Base-by-base conservation (phyloP, 2,888 invertebrate species). In the Atherix ibis region DNA sequence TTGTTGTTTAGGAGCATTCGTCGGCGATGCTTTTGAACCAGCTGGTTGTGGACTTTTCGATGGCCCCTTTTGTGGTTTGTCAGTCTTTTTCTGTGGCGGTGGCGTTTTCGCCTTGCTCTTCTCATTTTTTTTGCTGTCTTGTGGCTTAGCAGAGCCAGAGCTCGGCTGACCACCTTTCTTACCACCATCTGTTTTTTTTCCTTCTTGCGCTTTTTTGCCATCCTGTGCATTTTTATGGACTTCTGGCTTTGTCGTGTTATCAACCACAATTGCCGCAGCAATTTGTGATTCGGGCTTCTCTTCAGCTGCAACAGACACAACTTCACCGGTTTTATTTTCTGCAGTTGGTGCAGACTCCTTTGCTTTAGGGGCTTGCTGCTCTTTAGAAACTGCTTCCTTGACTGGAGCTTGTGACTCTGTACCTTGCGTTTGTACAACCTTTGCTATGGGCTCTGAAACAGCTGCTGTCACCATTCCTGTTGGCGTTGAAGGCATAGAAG, bases 241-340 rank as follows among this genome's bases (percentile, higher is more conserved):
- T n/a, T n/a, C 18, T 31, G 19, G 27, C 12, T 35, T 31, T 14
- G 27, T 4, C 9, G 9, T 19, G 9, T 19, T 9, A 6, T 6
- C 19, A 6, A 9, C 5, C 19, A 6, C 9, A 19, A 9, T 6
- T 6, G 19, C 19, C 62, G 58, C 78, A 92, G 66, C 56, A 88
- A 91, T 52, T 80, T 84, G 53, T 89, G 70, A 47, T 84, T 85
- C n/a, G n/a, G n/a, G n/a, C n/a, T n/a, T n/a, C n/a, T n/a, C 54
- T 91, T 92, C 9, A 85, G 82, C 15, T 91, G 58, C 92, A 91
- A 61, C 82, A 88, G 49, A 92, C n/a, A n/a, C n/a, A 65, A 53
- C 48, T 91, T 68, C 88, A 92, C 84, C 58, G 91, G 91, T 25
- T 89, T 84, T 54, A 14, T 13, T 33, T 17, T 14, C 18, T 16